These are phyloP conservation scores for Acanthosepion esculentum DNA, from an alignment of 2,888 invertebrate species.

Conservation along the genomic window DNA sequence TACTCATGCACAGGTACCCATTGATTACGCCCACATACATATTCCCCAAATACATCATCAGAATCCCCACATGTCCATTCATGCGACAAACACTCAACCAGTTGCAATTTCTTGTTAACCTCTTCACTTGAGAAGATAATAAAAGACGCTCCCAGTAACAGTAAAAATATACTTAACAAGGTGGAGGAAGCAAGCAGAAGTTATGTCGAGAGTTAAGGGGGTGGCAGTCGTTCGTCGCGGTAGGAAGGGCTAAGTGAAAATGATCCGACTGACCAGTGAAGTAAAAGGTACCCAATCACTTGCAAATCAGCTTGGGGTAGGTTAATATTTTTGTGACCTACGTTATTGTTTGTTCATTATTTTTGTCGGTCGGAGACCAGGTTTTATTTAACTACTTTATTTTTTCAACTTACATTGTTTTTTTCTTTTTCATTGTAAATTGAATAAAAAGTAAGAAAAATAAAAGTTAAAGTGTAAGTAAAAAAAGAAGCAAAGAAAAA, in stretches of 20 bases:
- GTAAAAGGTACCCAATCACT: neutral
- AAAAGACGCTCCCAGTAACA: neutral
- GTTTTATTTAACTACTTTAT: too few relatives aligned
- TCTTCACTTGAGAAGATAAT: slow-evolving; percentile 4
- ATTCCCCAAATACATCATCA: neutral
- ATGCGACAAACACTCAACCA: neutral
- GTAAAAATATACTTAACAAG: neutral
- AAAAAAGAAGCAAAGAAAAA: too few relatives aligned
- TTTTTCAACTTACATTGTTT: too few relatives aligned
- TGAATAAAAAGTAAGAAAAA: too few relatives aligned
- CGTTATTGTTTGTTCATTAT: too few relatives aligned
- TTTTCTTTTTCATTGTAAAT: too few relatives aligned
- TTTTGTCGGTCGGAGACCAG: too few relatives aligned
- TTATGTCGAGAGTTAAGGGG: neutral
- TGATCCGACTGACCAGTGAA: neutral
- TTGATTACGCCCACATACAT: too few relatives aligned
- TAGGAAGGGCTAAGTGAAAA: neutral
- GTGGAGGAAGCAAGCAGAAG: neutral
- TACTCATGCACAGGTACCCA: too few relatives aligned
- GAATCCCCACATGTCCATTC: neutral
- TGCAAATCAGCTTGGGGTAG: too few relatives aligned
- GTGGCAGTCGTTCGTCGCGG: neutral
- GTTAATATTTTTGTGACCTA: too few relatives aligned
- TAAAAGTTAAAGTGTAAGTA: too few relatives aligned
- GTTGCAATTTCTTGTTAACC: slow-evolving; percentile 21